These are phyloP conservation scores for Metacarcinus magister DNA, from an alignment of 2,888 invertebrate genomes.

Conservation along the genomic window DNA sequence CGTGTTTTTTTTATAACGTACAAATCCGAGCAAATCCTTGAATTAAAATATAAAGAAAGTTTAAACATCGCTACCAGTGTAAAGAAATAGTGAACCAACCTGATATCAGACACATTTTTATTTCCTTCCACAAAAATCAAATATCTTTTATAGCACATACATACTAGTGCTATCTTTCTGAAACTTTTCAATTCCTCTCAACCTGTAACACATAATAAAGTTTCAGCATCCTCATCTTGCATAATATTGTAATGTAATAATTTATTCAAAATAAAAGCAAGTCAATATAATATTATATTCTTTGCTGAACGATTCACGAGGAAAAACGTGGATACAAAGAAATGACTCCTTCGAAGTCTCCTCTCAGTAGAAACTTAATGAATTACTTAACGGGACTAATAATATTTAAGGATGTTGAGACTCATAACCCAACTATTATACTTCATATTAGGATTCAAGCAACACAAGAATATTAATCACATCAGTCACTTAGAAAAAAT, in stretches of 20 bases:
- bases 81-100: not conserved
- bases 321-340: not conserved
- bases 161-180: not conserved
- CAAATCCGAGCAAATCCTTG: not conserved
- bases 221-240: not conserved
- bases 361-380: not conserved
- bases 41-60: too few species aligned
- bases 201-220: not conserved
- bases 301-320: not conserved
- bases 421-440: not conserved
- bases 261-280: not conserved
- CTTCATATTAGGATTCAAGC: too few species aligned
- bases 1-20: not conserved
- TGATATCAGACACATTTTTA: not conserved
- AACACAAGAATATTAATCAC: not conserved
- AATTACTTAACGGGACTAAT: not conserved
- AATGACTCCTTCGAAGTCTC: not conserved
- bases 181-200: not conserved
- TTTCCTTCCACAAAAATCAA: not conserved
- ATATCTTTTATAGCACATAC: not conserved
- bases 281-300: too few species aligned
- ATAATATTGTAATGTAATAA: not conserved
- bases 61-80: too few species aligned
- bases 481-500: not conserved
- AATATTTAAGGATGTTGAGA: not conserved